A percentile compares a stretch with the other conserved stretches of the same genome.
phyloP scores from a whole-genome alignment of 2,113 vertebrate species.

The Hydropotes inermis region DNA sequence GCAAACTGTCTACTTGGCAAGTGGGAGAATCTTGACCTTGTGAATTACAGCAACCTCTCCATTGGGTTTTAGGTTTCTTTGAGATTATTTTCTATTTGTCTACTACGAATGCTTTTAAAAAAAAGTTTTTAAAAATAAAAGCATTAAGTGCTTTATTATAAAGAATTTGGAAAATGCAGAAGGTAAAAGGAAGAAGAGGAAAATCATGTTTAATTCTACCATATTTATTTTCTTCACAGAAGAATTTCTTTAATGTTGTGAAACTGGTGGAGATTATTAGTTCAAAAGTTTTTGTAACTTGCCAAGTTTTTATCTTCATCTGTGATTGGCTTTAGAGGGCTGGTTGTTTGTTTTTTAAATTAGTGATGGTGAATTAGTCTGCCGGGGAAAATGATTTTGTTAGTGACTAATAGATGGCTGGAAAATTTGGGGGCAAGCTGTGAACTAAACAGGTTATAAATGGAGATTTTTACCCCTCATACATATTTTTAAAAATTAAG shows the following conservation, averaged over 20 bases:
- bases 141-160: conserved; percentile 22
- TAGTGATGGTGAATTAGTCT: background rate
- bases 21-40: conserved; percentile 30
- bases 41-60: background rate
- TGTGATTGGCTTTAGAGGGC: conserved; percentile 37
- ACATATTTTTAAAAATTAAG: background rate
- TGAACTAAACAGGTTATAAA: background rate
- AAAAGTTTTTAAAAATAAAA: conserved; percentile 10
- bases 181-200: conserved; percentile 14
- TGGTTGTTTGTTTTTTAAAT: conserved; percentile 20
- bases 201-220: background rate
- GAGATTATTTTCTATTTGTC: conserved; percentile 41
- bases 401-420: conserved; percentile 11
- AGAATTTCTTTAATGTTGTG: conserved; percentile 49
- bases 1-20: conserved; percentile 51
- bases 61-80: conserved; percentile 44
- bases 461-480: background rate
- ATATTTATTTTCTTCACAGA: conserved; percentile 7
- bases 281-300: conserved; percentile 47
- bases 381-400: background rate
- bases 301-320: conserved; percentile 33
- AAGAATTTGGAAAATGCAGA: conserved; percentile 29
- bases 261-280: conserved; percentile 28
- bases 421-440: background rate
- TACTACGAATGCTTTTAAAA: background rate